Conservation (phyloP, 2,113 vertebrate genomes). For the Lethenteron camtschaticum region DNA sequence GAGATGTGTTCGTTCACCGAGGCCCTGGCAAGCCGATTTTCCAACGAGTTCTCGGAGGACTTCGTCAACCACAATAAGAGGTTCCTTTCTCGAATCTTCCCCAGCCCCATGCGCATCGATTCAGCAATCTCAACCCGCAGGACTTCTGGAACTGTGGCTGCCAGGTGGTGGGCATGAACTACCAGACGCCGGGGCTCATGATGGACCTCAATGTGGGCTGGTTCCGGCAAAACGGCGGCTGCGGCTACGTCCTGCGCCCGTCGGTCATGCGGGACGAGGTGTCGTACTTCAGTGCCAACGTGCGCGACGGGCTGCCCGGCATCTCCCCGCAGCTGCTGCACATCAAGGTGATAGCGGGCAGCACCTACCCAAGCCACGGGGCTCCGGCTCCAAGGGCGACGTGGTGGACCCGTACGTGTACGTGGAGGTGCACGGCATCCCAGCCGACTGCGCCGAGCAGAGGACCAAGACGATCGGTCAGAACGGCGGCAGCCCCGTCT, state of each 20-base stretch:
- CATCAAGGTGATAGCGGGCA: constrained; percentile 91
- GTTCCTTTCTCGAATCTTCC: constrained; percentile 59
- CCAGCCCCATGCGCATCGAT: constrained; percentile 70
- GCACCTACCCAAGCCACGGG: constrained; percentile 85
- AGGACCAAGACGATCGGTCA: constrained; percentile 80
- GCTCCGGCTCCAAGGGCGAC: constrained; percentile 81
- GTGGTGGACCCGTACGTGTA: constrained; percentile 93
- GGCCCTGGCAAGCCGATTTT: constrained; percentile 57
- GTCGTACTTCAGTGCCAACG: constrained; percentile 88
- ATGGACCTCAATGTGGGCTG: constrained; percentile 78
- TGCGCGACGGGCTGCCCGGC: constrained; percentile 69
- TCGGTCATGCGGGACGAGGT: constrained; percentile 79
- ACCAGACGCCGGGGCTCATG: constrained; percentile 87
- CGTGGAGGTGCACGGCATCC: constrained; percentile 81
- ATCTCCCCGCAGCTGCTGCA: constrained; percentile 69
- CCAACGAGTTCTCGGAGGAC: constrained; percentile 72
- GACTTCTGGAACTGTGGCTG: constrained; percentile 94
- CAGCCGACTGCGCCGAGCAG: constrained; percentile 71
- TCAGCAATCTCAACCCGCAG: constrained; percentile 93
- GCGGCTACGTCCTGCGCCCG: constrained; percentile 71
- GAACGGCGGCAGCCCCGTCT: constrained; percentile 83
- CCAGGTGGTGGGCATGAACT: constrained; percentile 88
- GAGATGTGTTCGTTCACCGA: constrained; percentile 79
- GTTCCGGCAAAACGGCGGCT: constrained; percentile 71
- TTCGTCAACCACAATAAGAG: constrained; percentile 86